Base-by-base conservation (phyloP, 2,888 invertebrate genomes). In the Acronicta aceris region DNA sequence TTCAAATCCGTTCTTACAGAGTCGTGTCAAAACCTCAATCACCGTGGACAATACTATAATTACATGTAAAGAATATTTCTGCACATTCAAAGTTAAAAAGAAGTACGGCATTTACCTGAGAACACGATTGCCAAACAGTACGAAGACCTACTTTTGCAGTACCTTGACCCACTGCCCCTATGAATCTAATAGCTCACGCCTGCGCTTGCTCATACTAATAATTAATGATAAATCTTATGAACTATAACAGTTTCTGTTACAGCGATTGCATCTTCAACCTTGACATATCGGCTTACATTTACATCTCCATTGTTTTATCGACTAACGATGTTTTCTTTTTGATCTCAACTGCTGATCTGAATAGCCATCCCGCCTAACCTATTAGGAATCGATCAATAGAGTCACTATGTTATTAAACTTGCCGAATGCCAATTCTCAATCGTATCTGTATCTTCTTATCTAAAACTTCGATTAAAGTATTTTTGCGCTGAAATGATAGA, bases 21-120 rank as follows among this genome's bases (percentile, higher is more conserved):
- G 50, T 67, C 65, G 69, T 80, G 81, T 79, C 78, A 71, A 76
- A 79, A 76, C 65, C 36, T 80, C 76, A 78, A 79, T 80, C 78
- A 73, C 74, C 78, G 81, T 78, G 71, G 67, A 78, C 74, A 78
- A 78, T 78, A 72, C 74, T 70, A 65, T 78, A 76, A 79, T 79
- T 76, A 76, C 67, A 56, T 30, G 62, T 76, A 59, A 52, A 66
- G 53, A 75, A 66, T 71, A 65, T 71, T 78, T 76, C 66, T 65
- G 71, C 76, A 71, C 64, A 67, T 67, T 62, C 47, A 67, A 62
- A 59, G 38, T 57, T 47, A 12, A 71, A 21, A 76, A 77, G 38
- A 79, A 71, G 51, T 65, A 56, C 66, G 59, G 57, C 68, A 71
- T 79, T 79, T 76, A 74, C 72, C 53, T 65, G 69, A 60, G 73